phyloP scores from a whole-genome alignment of 2,888 invertebrate genomes.

The Pandemis cinnamomeana region DNA sequence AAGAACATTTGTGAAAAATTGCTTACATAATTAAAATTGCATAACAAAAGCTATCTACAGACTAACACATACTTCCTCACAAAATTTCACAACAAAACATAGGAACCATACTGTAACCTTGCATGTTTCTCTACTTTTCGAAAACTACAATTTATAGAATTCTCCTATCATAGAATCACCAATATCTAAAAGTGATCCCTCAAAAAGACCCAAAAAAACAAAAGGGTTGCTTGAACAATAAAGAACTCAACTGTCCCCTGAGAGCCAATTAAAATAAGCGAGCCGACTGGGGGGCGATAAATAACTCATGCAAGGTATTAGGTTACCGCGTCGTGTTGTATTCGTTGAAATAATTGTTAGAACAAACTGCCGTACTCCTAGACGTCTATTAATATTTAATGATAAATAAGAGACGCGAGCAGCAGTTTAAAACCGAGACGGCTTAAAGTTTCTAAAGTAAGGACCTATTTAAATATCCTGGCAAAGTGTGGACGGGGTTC shows the following conservation, averaged over 20 bases:
- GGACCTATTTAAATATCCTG: background rate
- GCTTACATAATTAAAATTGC: no score
- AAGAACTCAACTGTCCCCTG: slow-evolving; percentile 31
- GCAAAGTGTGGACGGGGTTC: background rate
- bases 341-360: slow-evolving; percentile 17
- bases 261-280: slow-evolving; percentile 38
- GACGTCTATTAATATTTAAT: background rate
- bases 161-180: no score
- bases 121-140: no score
- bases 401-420: background rate
- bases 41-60: no score
- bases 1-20: no score
- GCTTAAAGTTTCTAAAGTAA: background rate
- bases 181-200: background rate
- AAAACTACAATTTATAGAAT: no score
- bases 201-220: background rate
- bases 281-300: slow-evolving; percentile 19
- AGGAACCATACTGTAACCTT: no score
- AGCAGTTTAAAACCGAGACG: background rate
- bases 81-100: no score
- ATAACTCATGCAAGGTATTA: slow-evolving; percentile 19
- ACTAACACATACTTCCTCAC: no score
- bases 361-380: background rate
- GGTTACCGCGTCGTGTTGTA: slow-evolving; percentile 24
- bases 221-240: slow-evolving; percentile 21